phyloP scores from a whole-genome alignment of 2,888 invertebrate genomes.

The Zaprionus bogoriensis region DNA sequence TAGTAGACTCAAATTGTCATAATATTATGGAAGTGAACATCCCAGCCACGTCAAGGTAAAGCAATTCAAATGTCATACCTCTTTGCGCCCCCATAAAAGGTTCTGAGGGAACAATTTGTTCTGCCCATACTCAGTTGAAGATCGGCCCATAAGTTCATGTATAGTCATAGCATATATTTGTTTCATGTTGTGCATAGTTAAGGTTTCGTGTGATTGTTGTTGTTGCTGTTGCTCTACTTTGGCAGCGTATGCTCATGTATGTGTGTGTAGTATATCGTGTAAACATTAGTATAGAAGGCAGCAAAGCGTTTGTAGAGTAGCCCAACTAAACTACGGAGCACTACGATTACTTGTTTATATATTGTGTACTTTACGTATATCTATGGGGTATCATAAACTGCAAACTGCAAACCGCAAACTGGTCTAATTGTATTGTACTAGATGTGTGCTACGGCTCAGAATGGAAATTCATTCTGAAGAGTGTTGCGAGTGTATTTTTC shows the following conservation, averaged over 20 bases:
- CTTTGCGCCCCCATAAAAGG: too few species aligned
- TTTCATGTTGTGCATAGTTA: conserved; percentile 7
- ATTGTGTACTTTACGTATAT: conserved; percentile 12
- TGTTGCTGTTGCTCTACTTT: conserved; percentile 4
- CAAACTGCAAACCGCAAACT: too few species aligned
- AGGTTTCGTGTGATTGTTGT: conserved; percentile 17
- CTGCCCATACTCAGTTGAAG: too few species aligned
- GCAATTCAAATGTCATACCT: too few species aligned
- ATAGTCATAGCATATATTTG: neutral
- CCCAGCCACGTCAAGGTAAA: too few species aligned
- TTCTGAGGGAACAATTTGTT: too few species aligned
- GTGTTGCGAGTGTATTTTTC: conserved; percentile 25
- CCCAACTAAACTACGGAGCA: conserved; percentile 48
- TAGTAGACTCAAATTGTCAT: too few species aligned
- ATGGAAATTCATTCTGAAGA: conserved; percentile 20
- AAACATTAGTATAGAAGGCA: conserved; percentile 27
- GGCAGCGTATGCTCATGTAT: conserved; percentile 10
- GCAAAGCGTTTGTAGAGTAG: conserved; percentile 56
- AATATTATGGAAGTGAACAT: too few species aligned
- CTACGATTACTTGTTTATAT: conserved; percentile 31
- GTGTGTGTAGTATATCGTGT: conserved; percentile 1
- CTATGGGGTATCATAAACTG: neutral
- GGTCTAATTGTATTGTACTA: conserved; percentile 15
- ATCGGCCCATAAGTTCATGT: too few species aligned
- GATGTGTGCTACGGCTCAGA: conserved; percentile 44